phyloP scores from a whole-genome alignment of 2,113 vertebrate species.

The Podarcis raffonei region DNA sequence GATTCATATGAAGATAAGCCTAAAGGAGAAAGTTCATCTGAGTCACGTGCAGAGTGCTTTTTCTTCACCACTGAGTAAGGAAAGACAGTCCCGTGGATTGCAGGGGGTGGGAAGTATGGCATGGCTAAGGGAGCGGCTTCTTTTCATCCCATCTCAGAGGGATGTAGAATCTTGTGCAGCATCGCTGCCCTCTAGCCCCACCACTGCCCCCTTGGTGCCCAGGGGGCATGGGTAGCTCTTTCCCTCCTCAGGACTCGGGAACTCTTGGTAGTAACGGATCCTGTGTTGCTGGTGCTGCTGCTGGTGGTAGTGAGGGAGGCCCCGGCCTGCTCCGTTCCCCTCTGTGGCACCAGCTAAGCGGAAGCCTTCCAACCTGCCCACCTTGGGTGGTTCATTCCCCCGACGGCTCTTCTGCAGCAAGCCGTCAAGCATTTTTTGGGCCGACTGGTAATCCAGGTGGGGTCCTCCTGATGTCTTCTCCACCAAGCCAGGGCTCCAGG shows the following conservation, averaged over 20 bases:
- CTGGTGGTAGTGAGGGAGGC: no score
- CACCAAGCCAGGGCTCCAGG: neutral
- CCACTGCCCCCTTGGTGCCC: neutral
- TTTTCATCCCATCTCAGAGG: neutral
- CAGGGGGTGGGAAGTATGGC: neutral
- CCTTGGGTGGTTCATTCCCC: neutral
- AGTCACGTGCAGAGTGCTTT: neutral
- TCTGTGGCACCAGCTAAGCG: neutral
- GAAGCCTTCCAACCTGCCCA: neutral
- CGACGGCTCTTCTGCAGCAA: conserved; percentile 1
- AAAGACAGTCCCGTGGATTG: neutral
- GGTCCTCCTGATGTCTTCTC: neutral
- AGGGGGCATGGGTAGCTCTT: neutral
- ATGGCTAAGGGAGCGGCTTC: neutral
- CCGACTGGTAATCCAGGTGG: conserved; percentile 7
- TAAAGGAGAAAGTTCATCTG: neutral
- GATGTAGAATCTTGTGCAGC: neutral
- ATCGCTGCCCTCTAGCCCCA: neutral
- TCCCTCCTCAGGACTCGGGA: neutral
- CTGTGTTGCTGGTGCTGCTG: neutral
- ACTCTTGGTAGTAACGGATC: fast-evolving
- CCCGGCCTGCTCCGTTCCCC: neutral
- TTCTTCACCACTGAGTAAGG: neutral
- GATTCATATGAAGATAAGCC: neutral
- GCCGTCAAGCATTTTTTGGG: conserved; percentile 45